Conservation (phyloP, 2,113 vertebrate species). For the Rynchops niger region DNA sequence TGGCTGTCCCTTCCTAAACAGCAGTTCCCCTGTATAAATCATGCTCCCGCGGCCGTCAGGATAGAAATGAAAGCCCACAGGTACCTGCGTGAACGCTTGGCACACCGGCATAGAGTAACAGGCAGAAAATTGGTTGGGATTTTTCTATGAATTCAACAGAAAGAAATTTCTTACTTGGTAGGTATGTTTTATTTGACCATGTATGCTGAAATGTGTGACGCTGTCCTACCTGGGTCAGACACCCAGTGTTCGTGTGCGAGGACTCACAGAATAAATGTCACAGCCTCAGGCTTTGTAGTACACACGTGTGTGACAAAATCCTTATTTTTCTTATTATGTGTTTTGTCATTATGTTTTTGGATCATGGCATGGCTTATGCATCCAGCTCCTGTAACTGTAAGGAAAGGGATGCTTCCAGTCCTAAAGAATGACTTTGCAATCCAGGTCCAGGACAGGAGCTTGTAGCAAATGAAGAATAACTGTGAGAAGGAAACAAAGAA, state of each 20-base stretch:
- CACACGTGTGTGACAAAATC: neutral
- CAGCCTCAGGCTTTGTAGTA: neutral
- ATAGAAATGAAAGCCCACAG: neutral
- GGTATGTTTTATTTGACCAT: neutral
- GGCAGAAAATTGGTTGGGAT: neutral
- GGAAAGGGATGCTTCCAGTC: neutral
- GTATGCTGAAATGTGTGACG: neutral
- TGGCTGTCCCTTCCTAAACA: neutral
- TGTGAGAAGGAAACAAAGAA: neutral
- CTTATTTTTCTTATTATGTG: neutral
- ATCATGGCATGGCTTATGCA: neutral
- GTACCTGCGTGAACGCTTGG: neutral
- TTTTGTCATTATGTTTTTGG: neutral
- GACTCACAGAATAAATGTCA: neutral
- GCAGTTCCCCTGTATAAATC: neutral
- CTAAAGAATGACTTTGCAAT: neutral
- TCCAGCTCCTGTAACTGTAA: neutral
- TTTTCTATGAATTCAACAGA: neutral
- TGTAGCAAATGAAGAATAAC: neutral
- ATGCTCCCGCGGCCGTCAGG: accelerated
- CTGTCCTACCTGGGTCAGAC: neutral
- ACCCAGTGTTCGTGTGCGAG: neutral
- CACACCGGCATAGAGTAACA: neutral
- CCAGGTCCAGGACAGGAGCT: neutral
- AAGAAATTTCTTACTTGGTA: neutral